These are phyloP conservation scores for Operophtera brumata DNA, from an alignment of 2,888 invertebrate species.

Conservation along the genomic window DNA sequence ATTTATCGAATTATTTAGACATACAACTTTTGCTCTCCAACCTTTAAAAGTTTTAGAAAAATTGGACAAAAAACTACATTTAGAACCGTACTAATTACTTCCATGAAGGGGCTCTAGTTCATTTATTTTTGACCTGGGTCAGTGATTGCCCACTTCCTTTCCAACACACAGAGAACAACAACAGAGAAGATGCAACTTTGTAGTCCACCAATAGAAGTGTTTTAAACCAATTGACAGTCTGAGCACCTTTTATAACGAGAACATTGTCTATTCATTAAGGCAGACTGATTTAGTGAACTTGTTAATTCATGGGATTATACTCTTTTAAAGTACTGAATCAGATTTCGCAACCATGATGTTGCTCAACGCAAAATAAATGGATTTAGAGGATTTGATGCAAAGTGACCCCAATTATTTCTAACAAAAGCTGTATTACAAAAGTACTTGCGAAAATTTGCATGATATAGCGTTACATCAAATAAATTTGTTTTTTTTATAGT, in stretches of 20 bases:
- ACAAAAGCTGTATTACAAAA: slow-evolving; percentile 18
- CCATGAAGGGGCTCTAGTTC: no score
- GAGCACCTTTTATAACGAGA: no score
- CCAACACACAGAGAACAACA: no score
- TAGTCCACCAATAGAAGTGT: neutral
- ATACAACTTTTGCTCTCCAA: no score
- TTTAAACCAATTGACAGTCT: no score
- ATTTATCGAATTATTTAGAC: no score
- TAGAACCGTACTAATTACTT: no score
- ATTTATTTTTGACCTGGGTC: no score
- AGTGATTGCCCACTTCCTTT: no score
- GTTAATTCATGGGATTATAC: slow-evolving; percentile 3
- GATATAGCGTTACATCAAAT: slow-evolving; percentile 15
- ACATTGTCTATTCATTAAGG: neutral
- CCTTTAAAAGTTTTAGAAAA: no score
- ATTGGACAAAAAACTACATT: no score
- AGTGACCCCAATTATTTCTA: slow-evolving; percentile 18
- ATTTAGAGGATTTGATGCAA: slow-evolving; percentile 1
- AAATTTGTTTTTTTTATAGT: slow-evolving; percentile 11
- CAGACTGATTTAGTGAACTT: neutral
- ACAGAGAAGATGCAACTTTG: neutral
- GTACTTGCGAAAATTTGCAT: slow-evolving; percentile 16
- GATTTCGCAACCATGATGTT: slow-evolving; percentile 10
- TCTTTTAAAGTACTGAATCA: slow-evolving; percentile 2
- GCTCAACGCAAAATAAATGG: slow-evolving; percentile 13